Conservation (phyloP, 2,113 vertebrate genomes). For the Mionectes macconnelli region DNA sequence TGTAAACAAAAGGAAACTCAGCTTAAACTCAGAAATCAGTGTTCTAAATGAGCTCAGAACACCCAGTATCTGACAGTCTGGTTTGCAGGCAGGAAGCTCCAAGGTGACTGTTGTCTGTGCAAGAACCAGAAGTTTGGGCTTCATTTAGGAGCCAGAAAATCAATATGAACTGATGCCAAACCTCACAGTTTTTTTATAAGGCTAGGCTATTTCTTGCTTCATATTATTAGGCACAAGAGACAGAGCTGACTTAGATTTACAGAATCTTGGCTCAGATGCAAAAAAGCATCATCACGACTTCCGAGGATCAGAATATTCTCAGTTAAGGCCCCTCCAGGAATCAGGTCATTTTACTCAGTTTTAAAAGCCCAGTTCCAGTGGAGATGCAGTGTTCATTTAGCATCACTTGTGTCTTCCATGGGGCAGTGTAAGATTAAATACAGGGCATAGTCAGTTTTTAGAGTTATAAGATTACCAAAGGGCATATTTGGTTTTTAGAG, state of each 20-base stretch:
- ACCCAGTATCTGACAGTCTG: background rate
- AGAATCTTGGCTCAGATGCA: background rate
- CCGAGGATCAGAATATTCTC: background rate
- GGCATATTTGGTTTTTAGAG: background rate
- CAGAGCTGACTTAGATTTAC: conserved; percentile 18
- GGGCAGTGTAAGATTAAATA: background rate
- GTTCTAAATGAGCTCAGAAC: background rate
- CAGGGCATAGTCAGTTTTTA: background rate
- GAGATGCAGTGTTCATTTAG: background rate
- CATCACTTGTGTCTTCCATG: accelerated
- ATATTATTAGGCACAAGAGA: conserved; percentile 41
- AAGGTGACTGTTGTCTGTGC: background rate
- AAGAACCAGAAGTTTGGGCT: conserved; percentile 14
- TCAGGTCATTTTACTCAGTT: accelerated
- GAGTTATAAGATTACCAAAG: background rate
- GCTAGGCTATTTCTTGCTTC: conserved; percentile 39
- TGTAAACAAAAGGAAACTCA: background rate
- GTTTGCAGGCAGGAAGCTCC: background rate
- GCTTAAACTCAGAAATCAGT: background rate
- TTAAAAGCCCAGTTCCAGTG: background rate
- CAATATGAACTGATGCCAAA: conserved; percentile 16
- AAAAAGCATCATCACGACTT: background rate
- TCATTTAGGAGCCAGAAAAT: conserved; percentile 33
- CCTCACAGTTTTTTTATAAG: conserved; percentile 17
- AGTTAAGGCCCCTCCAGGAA: background rate